Conservation (phyloP, 64 coral and sea anemone species). For the Orbicella faveolata region DNA sequence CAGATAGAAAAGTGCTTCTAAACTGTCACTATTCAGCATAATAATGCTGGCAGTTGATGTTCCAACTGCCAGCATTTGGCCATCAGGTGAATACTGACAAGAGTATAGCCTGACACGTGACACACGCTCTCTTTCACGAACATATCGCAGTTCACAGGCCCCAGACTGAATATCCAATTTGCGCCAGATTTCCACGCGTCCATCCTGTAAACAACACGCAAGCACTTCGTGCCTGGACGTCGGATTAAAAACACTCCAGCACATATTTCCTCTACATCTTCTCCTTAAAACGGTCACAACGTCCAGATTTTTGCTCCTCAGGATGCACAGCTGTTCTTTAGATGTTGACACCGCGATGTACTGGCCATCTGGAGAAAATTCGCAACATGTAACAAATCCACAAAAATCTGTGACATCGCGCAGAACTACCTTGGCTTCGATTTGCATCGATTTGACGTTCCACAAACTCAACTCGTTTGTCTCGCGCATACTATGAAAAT, state of each 20-base stretch:
- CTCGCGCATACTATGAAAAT: conserved; percentile 93
- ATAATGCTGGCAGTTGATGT: conserved; percentile 85
- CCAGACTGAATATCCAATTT: conserved; percentile 22
- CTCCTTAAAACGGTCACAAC: conserved; percentile 80
- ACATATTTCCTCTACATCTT: conserved; percentile 80
- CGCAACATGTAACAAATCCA: conserved; percentile 87
- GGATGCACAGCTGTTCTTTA: conserved; percentile 84
- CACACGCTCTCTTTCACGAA: conserved; percentile 71
- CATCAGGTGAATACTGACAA: conserved; percentile 81
- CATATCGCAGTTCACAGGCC: conserved; percentile 45
- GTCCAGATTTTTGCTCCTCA: conserved; percentile 82
- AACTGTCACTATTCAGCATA: conserved; percentile 41
- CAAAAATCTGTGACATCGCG: conserved; percentile 88
- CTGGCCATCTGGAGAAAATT: conserved; percentile 83
- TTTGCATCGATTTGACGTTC: conserved; percentile 87
- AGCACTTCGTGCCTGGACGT: conserved; percentile 57
- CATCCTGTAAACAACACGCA: conserved; percentile 89
- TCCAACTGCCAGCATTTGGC: conserved; percentile 65
- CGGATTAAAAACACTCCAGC: conserved; percentile 89
- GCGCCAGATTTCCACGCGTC: conserved; percentile 73
- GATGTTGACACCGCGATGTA: conserved; percentile 86
- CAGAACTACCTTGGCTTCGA: conserved; percentile 70
- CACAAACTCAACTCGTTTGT: conserved; percentile 90
- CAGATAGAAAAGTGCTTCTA: conserved; percentile 38
- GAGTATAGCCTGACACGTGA: conserved; percentile 64